Percentiles rank a stretch among this genome's conserved stretches.
These are phyloP conservation scores for Epinephelus cyanopodus DNA, from an alignment of 2,113 vertebrate genomes.

Conservation along the genomic window DNA sequence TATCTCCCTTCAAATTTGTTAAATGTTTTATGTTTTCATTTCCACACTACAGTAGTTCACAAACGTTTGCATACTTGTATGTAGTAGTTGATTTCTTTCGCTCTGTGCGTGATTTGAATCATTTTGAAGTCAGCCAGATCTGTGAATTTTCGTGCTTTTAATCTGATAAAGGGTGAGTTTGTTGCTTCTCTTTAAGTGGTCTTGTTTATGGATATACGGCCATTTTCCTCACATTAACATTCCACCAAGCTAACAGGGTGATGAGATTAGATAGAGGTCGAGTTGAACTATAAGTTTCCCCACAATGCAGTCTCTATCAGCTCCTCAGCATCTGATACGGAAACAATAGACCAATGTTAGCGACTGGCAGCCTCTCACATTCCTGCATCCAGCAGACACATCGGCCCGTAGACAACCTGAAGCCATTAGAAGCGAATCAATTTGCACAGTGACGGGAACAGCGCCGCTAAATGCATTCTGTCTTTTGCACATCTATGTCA, in stretches of 20 bases:
- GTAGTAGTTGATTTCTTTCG: no score
- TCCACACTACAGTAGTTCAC: no score
- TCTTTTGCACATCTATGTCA: slow-evolving; percentile 59
- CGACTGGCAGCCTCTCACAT: slow-evolving; percentile 46
- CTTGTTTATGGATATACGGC: background rate
- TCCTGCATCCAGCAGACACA: slow-evolving; percentile 51
- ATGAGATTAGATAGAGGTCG: slow-evolving; percentile 51
- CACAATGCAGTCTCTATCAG: slow-evolving; percentile 37
- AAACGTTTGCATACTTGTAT: no score
- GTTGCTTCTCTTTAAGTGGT: no score
- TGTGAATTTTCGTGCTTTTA: no score
- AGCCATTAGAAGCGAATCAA: slow-evolving; percentile 53
- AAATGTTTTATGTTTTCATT: no score
- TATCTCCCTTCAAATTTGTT: no score
- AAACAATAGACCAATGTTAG: slow-evolving; percentile 63
- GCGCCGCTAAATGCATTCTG: slow-evolving; percentile 39
- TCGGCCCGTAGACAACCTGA: background rate
- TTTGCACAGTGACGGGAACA: slow-evolving; percentile 65
- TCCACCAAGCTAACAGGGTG: slow-evolving; percentile 10
- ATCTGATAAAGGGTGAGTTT: no score
- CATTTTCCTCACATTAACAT: slow-evolving; percentile 33
- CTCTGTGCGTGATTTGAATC: no score
- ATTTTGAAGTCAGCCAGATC: no score
- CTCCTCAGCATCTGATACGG: slow-evolving; percentile 35
- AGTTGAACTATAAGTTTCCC: slow-evolving; percentile 29